phyloP scores from a whole-genome alignment of 1,140 invertebrate genomes.

The Caenorhabditis inopinata region DNA sequence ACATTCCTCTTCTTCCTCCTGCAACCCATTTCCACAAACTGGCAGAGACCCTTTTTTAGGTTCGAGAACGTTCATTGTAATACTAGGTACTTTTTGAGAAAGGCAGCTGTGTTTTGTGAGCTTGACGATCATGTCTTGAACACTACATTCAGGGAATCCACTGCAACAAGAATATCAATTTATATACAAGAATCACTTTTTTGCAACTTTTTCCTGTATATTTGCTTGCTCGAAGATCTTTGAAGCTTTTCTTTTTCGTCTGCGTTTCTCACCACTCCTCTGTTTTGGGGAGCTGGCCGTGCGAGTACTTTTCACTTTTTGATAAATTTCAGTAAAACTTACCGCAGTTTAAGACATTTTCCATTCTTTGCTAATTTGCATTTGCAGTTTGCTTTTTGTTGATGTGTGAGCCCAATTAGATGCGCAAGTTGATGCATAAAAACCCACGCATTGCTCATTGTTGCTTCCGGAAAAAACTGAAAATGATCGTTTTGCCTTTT shows the following conservation, averaged over 20 bases:
- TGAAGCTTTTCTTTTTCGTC: background rate
- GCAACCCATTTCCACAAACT: constrained; percentile 49
- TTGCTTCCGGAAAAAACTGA: constrained; percentile 47
- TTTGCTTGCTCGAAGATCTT: constrained; percentile 16
- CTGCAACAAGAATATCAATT: constrained; percentile 13
- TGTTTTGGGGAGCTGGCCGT: background rate
- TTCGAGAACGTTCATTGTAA: background rate
- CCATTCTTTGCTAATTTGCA: background rate
- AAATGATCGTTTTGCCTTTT: background rate
- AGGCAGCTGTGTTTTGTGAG: constrained; percentile 25
- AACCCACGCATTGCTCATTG: constrained; percentile 38
- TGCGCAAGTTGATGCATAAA: constrained; percentile 46
- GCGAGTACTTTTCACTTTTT: background rate
- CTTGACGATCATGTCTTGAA: constrained; percentile 33
- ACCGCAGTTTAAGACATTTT: constrained; percentile 13
- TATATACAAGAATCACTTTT: background rate
- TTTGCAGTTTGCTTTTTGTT: constrained; percentile 17
- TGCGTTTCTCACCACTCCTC: background rate
- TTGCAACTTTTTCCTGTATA: background rate
- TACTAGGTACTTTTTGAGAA: background rate
- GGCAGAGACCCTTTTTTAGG: constrained; percentile 41
- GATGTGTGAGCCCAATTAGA: constrained; percentile 26
- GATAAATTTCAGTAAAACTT: background rate
- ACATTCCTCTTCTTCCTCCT: constrained; percentile 44
- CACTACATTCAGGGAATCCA: constrained; percentile 44